Base-by-base conservation (phyloP, 35 echinoderm and acorn worm species). In the Chiridota heheva region DNA sequence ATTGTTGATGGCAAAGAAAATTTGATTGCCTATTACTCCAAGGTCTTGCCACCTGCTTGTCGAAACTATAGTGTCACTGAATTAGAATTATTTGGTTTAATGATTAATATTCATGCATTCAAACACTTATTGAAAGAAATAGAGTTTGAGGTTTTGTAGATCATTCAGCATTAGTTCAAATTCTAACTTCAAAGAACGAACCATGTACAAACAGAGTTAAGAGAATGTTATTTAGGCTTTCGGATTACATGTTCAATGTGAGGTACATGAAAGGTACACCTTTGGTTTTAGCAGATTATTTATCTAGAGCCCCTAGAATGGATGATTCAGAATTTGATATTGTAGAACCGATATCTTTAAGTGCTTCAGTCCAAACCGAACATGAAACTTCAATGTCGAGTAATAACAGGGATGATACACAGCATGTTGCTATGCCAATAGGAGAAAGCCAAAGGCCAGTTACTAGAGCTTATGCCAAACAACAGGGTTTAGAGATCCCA, bases 11-110 rank as follows among this genome's bases (percentile, higher is more conserved):
- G 43, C 18, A 22, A 71, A 56, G 81, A 84, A 84, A 6, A 57
- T 2, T 18, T 80, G 1, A 38, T 80, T 0, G 76, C 53, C 2
- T 80, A 80, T 40, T 80, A 80, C n/a, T 80, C 72, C n/a, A 76
- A 76, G 27, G 72, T 76, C 12, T 27, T 66, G 10, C 62, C 62
- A 66, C 10, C 7, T 25, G 74, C 74, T 25, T 78, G 74, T 60
- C 30, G 20, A 46, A 2, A 49, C 2, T 78, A 78, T 35, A 78
- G 74, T 78, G 74, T 78, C 2, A 78, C 74, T 37, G 74, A 78
- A 35, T 24, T 78, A 35, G 74, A 78, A 60, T 24, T 78, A 35
- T 78, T 78, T 60, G 74, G 74, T 29, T 48, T 73, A 3, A 42
- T 73, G 20, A 73, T 73, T 3, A 73, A 73, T 48, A 42, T 73